Conservation (phyloP, 37 sponge, comb jelly and placozoan genomes). For the Aphrocallistes beatrix region DNA sequence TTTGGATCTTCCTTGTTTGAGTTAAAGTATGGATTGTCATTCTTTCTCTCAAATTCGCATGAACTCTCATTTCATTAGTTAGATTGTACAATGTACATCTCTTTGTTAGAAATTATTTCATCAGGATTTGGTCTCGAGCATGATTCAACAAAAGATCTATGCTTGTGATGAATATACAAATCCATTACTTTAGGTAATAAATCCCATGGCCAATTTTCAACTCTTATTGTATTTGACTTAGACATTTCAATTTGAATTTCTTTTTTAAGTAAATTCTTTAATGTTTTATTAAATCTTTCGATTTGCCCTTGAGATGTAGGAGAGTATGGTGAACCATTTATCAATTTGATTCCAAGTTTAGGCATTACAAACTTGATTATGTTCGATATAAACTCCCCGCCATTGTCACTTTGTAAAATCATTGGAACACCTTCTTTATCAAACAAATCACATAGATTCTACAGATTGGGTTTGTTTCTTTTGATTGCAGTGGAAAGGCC, state of each 20-base stretch:
- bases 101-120: background rate
- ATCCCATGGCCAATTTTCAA: background rate
- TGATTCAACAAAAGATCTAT: background rate
- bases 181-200: slow-evolving; percentile 14
- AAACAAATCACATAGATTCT: background rate
- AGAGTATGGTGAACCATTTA: background rate
- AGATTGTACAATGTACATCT: background rate
- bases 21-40: background rate
- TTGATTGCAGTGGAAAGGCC: background rate
- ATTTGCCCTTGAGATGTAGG: background rate
- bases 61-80: background rate
- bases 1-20: background rate
- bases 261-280: too few species aligned
- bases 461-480: background rate
- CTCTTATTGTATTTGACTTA: too few species aligned
- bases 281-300: too few species aligned
- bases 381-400: background rate
- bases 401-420: too few species aligned
- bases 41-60: background rate
- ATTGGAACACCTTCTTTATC: background rate
- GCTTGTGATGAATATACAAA: background rate
- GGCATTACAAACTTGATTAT: background rate
- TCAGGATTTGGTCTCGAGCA: background rate
- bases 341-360: too few species aligned
- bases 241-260: too few species aligned